These are phyloP conservation scores for Papilio polyxenes DNA, from an alignment of 1,140 invertebrate genomes.

Conservation along the genomic window DNA sequence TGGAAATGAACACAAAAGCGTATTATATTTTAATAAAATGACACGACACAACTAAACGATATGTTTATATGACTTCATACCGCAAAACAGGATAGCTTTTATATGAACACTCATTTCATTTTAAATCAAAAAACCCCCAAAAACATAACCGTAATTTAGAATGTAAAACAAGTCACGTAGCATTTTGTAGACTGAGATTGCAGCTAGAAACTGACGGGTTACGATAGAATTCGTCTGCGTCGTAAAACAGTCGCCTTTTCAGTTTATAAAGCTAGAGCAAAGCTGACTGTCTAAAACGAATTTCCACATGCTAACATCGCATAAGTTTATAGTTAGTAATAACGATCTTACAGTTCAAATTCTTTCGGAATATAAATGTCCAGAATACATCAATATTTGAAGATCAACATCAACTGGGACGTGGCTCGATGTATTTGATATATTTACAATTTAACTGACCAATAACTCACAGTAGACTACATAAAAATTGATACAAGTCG, in stretches of 20 bases:
- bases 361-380: slow-evolving; percentile 5
- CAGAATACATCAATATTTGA: not conserved
- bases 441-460: slow-evolving; percentile 12
- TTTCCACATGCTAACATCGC: slow-evolving; percentile 8
- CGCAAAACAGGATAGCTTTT: slow-evolving; percentile 2
- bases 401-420: not conserved
- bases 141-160: slow-evolving; percentile 5
- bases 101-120: slow-evolving; percentile 21
- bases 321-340: slow-evolving; percentile 18
- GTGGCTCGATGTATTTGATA: not conserved
- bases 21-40: not conserved
- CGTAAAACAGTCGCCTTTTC: slow-evolving; percentile 23
- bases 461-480: slow-evolving; percentile 19
- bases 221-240: slow-evolving; percentile 29
- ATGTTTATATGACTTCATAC: not conserved
- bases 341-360: slow-evolving; percentile 9
- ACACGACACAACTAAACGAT: not conserved
- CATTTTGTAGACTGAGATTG: slow-evolving; percentile 30
- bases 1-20: not conserved
- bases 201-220: slow-evolving; percentile 11
- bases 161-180: slow-evolving; percentile 30
- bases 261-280: slow-evolving; percentile 28
- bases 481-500: slow-evolving; percentile 14
- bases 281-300: slow-evolving; percentile 21
- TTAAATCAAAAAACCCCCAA: slow-evolving; percentile 8